Conservation (phyloP, 1,140 invertebrate species). For the Papilio machaon region DNA sequence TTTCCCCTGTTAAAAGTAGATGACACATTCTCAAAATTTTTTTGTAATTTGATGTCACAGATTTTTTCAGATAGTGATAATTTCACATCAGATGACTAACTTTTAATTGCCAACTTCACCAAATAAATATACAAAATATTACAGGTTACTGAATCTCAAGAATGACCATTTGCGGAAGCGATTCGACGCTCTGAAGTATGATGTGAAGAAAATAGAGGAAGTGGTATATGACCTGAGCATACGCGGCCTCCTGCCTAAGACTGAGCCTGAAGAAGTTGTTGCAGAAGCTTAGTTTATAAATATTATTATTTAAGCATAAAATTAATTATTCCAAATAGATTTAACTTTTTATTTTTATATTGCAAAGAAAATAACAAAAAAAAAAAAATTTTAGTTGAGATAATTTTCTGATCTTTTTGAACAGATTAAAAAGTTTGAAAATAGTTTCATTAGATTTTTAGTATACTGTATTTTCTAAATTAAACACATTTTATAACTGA, state of each 20-base stretch:
- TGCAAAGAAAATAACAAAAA: not conserved
- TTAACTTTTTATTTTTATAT: not conserved
- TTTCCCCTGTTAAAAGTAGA: too few species aligned
- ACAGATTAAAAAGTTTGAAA: too few species aligned
- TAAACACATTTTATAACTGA: too few species aligned
- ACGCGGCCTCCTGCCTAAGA: constrained; percentile 86
- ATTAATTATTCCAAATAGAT: not conserved
- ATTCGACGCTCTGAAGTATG: constrained; percentile 96
- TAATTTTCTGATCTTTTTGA: too few species aligned
- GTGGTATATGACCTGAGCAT: constrained; percentile 97
- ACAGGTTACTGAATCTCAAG: constrained; percentile 92
- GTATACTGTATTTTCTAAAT: too few species aligned
- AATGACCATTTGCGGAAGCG: constrained; percentile 94
- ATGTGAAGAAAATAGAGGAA: constrained; percentile 97
- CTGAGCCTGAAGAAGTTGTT: constrained; percentile 31
- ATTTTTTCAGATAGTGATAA: not conserved
- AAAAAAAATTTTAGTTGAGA: not conserved
- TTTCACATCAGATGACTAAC: not conserved
- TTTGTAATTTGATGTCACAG: not conserved
- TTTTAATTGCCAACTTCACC: not conserved
- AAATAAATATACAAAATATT: constrained; percentile 37
- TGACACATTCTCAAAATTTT: not conserved
- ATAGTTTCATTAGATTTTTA: too few species aligned
- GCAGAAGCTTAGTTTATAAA: constrained; percentile 22
- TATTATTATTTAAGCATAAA: constrained; percentile 13